A percentile compares a stretch with the other conserved stretches of the same genome.
Conservation (phyloP, 2,113 vertebrate genomes). For the Girardinichthys multiradiatus region DNA sequence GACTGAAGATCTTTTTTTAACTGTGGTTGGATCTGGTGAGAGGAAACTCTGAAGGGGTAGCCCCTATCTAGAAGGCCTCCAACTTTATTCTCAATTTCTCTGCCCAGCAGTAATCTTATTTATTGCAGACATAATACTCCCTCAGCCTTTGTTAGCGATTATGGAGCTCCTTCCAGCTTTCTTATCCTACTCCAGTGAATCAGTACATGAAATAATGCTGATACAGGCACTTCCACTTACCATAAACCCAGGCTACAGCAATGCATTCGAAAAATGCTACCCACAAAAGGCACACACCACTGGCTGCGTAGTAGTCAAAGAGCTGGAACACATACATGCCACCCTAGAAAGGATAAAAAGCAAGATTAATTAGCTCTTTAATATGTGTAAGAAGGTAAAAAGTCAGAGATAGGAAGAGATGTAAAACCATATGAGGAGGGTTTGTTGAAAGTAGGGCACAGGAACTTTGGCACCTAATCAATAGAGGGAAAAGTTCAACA, state of each 20-base stretch:
- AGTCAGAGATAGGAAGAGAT: constrained; percentile 27
- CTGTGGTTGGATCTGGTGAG: constrained; percentile 16
- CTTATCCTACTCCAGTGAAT: constrained; percentile 17
- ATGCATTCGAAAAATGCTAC: constrained; percentile 99
- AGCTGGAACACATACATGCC: constrained; percentile 99
- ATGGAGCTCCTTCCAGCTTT: constrained; percentile 31
- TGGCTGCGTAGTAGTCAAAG: constrained; percentile 99
- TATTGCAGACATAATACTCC: constrained; percentile 35
- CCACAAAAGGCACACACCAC: constrained; percentile 99
- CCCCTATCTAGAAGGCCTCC: constrained; percentile 7
- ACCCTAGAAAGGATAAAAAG: constrained; percentile 81
- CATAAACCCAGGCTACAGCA: constrained; percentile 99
- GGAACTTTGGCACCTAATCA: constrained; percentile 66
- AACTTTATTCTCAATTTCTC: not conserved
- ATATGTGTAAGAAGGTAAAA: constrained; percentile 16
- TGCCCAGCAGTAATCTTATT: constrained; percentile 53
- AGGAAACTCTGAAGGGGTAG: constrained; percentile 29
- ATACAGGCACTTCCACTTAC: constrained; percentile 80
- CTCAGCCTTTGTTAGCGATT: constrained; percentile 50
- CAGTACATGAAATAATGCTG: constrained; percentile 28
- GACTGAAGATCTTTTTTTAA: constrained; percentile 14
- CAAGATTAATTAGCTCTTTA: constrained; percentile 24
- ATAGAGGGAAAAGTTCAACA: constrained; percentile 70
- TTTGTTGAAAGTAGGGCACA: constrained; percentile 24
- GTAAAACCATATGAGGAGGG: constrained; percentile 10